A percentile compares a stretch with the other conserved stretches of the same genome.
Conservation (phyloP, 2,888 invertebrate genomes). For the Dasysyrphus tricinctus region DNA sequence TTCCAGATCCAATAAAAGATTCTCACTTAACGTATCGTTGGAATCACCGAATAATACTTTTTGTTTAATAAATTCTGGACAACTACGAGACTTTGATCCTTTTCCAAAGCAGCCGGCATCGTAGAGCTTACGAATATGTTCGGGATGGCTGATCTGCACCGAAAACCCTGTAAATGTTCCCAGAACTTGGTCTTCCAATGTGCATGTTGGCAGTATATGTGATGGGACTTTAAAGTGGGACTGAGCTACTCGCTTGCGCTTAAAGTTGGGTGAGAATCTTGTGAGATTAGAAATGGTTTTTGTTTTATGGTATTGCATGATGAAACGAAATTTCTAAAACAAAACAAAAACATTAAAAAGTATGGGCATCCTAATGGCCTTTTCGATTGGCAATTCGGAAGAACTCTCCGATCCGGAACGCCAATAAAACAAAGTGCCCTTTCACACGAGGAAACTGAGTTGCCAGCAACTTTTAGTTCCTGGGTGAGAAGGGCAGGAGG, state of each 20-base stretch:
- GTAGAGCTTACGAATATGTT: constrained; percentile 86
- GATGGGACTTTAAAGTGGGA: not conserved
- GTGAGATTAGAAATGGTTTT: constrained; percentile 24
- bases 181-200: constrained; percentile 83
- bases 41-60: not conserved
- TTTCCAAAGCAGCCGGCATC: constrained; percentile 92
- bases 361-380: no score
- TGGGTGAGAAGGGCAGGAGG: no score
- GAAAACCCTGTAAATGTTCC: constrained; percentile 88
- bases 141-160: constrained; percentile 86
- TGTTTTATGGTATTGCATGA: not conserved
- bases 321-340: not conserved
- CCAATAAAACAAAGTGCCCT: no score
- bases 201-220: constrained; percentile 18
- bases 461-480: no score
- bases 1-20: constrained; percentile 88
- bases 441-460: no score
- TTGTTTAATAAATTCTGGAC: constrained; percentile 72
- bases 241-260: constrained; percentile 74
- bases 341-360: not conserved
- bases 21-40: constrained; percentile 83
- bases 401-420: no score
- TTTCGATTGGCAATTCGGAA: no score
- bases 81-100: constrained; percentile 86
- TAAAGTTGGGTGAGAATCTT: constrained; percentile 76